These are phyloP conservation scores for Parus major DNA, from an alignment of 2,113 vertebrate species.

Conservation along the genomic window DNA sequence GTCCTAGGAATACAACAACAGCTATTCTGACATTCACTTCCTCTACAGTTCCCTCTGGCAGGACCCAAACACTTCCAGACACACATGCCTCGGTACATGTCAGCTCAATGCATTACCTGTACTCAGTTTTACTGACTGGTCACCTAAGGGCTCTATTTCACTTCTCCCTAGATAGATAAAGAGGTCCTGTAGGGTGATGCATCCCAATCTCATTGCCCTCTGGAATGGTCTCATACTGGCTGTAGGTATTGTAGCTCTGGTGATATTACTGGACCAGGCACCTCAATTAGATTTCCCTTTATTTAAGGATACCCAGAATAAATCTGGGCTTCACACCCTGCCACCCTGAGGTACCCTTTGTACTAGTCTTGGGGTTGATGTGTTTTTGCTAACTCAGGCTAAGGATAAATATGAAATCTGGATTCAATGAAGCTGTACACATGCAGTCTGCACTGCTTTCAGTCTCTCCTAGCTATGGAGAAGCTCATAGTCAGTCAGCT, in stretches of 20 bases:
- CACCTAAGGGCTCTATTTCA: not conserved
- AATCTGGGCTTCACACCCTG: not conserved
- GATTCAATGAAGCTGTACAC: not conserved
- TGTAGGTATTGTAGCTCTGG: not conserved
- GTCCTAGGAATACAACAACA: not conserved
- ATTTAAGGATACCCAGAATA: not conserved
- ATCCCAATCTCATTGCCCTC: not conserved
- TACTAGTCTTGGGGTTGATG: not conserved
- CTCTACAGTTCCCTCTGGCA: not conserved
- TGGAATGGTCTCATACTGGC: not conserved
- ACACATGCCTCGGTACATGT: not conserved
- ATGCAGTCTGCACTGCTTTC: not conserved
- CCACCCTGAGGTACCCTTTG: not conserved
- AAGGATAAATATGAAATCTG: not conserved
- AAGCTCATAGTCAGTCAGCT: not conserved
- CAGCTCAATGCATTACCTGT: not conserved
- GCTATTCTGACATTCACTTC: not conserved
- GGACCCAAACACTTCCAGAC: not conserved
- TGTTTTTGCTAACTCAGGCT: not conserved
- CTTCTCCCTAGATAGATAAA: not conserved
- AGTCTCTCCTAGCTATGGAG: not conserved
- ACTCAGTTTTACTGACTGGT: not conserved
- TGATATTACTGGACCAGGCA: not conserved
- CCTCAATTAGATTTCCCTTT: not conserved
- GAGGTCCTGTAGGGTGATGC: not conserved